These are phyloP conservation scores for Urocolius indicus DNA, from an alignment of 2,113 vertebrate species.

Conservation along the genomic window DNA sequence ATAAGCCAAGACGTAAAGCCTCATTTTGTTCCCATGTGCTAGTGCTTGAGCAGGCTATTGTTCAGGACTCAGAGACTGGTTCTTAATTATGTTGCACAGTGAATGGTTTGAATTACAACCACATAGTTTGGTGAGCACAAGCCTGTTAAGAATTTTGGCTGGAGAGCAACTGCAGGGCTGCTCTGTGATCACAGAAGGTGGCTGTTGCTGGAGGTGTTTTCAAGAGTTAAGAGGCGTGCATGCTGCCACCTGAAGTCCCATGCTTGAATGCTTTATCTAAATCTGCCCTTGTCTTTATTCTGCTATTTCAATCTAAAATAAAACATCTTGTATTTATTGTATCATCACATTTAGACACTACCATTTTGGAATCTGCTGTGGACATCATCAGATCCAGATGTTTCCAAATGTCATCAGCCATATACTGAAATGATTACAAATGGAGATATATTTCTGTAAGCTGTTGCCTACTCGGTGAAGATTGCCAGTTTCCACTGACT, in stretches of 20 bases:
- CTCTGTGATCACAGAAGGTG: constrained; percentile 25
- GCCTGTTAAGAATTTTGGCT: constrained; percentile 68
- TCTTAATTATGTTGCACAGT: constrained; percentile 59
- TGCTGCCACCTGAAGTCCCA: constrained; percentile 39
- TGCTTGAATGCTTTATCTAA: constrained; percentile 11
- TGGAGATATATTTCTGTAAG: constrained; percentile 62
- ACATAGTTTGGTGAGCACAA: constrained; percentile 61
- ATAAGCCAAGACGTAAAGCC: constrained; percentile 52
- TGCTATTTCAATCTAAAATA: constrained; percentile 65
- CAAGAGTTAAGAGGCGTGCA: not conserved
- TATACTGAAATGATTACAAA: constrained; percentile 76
- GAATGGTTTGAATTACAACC: constrained; percentile 58
- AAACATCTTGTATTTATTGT: constrained; percentile 68
- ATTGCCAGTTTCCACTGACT: constrained; percentile 68
- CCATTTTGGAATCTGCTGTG: constrained; percentile 76
- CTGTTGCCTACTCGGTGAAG: constrained; percentile 55
- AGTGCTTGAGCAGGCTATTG: constrained; percentile 61
- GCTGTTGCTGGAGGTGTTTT: constrained; percentile 42
- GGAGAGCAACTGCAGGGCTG: constrained; percentile 52
- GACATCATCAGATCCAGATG: constrained; percentile 80
- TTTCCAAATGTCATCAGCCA: constrained; percentile 75
- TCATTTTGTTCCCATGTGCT: constrained; percentile 53
- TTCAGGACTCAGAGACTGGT: constrained; percentile 60
- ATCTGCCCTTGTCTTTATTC: constrained; percentile 49
- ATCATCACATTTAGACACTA: constrained; percentile 76